These are phyloP conservation scores for Eurystomus glaucurus DNA, from an alignment of 2,797 vertebrate genomes.

Conservation along the genomic window DNA sequence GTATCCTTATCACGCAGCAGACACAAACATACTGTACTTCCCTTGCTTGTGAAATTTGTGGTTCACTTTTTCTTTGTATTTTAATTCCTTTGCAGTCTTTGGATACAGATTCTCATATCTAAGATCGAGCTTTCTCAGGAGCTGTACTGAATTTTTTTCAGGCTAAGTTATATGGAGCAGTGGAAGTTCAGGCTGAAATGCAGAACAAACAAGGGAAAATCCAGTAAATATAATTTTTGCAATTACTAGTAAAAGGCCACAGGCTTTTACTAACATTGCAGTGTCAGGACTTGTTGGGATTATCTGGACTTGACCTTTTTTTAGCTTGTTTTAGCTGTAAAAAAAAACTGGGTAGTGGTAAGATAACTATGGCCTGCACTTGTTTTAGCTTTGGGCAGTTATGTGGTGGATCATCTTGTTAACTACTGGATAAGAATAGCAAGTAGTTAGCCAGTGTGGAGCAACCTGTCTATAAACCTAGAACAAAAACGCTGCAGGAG, in stretches of 20 bases:
- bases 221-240: background rate
- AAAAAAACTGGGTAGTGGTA: background rate
- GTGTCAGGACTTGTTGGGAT: background rate
- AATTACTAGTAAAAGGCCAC: background rate
- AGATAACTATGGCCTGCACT: background rate
- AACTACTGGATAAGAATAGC: background rate
- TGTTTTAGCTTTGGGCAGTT: background rate
- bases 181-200: background rate
- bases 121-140: background rate
- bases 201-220: background rate
- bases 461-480: fast-evolving
- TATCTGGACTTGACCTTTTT: background rate
- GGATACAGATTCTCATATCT: background rate
- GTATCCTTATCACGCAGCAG: background rate
- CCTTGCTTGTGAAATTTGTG: background rate
- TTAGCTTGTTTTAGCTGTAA: background rate
- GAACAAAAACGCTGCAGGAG: background rate
- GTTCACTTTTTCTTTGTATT: background rate
- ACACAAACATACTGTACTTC: background rate
- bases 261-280: background rate
- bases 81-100: background rate
- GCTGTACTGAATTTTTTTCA: background rate
- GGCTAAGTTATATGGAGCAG: background rate
- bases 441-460: background rate
- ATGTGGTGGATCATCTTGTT: background rate